Conservation (phyloP, 2,888 invertebrate species). For the Amblyteles armatorius region DNA sequence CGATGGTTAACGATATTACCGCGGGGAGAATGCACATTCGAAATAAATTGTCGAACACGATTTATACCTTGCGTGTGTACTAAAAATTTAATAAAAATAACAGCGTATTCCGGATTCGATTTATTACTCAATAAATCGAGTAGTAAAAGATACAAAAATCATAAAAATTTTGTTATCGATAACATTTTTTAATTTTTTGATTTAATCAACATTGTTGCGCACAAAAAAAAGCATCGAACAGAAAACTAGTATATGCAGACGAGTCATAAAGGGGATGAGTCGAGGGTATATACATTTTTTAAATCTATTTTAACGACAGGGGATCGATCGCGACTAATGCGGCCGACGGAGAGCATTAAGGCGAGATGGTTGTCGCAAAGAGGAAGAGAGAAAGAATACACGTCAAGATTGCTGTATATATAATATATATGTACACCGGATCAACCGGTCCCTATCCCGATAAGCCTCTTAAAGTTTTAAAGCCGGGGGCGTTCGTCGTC, state of each 20-base stretch:
- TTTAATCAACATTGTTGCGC: too few species aligned
- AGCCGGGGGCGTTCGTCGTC: conserved; percentile 58
- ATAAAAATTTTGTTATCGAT: too few species aligned
- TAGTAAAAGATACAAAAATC: background rate
- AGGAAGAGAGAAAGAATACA: conserved; percentile 2
- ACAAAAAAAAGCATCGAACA: background rate
- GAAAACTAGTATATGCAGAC: conserved; percentile 17
- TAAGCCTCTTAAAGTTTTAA: conserved; percentile 69
- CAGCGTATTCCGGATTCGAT: background rate
- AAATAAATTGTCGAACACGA: background rate
- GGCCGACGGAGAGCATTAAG: conserved; percentile 51
- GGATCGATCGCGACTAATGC: conserved; percentile 64
- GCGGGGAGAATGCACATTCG: background rate
- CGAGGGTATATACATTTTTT: conserved; percentile 18
- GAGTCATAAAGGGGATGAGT: conserved; percentile 32
- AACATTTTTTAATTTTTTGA: too few species aligned
- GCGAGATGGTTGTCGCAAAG: conserved; percentile 4
- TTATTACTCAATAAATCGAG: background rate
- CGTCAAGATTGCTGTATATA: background rate
- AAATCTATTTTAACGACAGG: conserved; percentile 43
- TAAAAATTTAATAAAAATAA: background rate
- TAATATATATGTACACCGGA: conserved; percentile 18
- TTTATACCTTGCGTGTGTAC: background rate
- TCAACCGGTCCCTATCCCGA: conserved; percentile 61
- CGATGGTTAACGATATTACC: background rate